Evolutionary conservation across 2,888 invertebrate genomes (phyloP), one percentile per base, ranked within the genome.

Genomic region (Noctua pronuba): DNA sequence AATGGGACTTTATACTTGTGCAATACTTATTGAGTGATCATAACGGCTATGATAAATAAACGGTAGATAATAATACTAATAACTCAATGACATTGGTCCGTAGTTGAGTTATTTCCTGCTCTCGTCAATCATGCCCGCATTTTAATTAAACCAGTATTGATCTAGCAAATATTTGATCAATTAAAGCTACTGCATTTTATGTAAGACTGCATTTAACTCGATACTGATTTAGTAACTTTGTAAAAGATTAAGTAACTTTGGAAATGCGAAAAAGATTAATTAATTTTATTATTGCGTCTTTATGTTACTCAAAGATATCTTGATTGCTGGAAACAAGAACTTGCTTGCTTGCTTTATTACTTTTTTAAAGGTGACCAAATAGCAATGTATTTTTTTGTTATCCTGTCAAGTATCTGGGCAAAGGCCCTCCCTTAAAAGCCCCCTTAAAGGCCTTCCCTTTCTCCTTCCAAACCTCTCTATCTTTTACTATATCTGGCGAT

Each of bases 91-190:
- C 81, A 81, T 81, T 82, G 82, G 77, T 35, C 24, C 28, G 18
- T 31, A 44, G 58, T 81, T 69, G 24, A 72, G 21, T 28, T 31
- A 78, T 77, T 81, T 82, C 81, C 82, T 77, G 82, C 60, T 81
- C 52, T 81, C 62, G 77, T 82, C 72, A 65, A 64, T 65, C 62
- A 82, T 64, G 41, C 11, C 38, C 52, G 77, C 81, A 82, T 77
- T 69, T 79, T 68, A 77, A 82, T 69, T 44, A 31, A 24, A 67
- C 66, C 10, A 41, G 62, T 77, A 64, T 67, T 58, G 41, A 74
- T 80, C 41, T 18, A 66, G 31, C 21, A 18, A 55, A 44, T n/a
- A 52, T 74, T 79, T 74, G 41, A 55, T 65, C 4, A 80, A 46
- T 74, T 73, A 35, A 52, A 79, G 60, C 24, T 41, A 18, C 41